Base-by-base conservation (phyloP, 2,888 invertebrate species). In the Spisula subtruncata region DNA sequence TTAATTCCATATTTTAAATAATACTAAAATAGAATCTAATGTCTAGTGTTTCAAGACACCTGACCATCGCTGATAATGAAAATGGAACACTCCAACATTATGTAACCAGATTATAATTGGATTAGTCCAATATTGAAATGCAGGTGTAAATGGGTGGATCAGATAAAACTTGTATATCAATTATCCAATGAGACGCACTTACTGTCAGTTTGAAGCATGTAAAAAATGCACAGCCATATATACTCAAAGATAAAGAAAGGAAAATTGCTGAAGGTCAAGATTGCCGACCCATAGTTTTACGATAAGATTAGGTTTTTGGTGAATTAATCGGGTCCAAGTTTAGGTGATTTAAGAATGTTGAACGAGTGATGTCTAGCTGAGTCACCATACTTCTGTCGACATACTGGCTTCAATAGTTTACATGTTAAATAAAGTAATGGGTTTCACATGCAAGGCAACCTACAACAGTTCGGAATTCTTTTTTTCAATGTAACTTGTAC, bases 261-360 rank as follows among this genome's bases (percentile, higher is more conserved):
- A 79, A 80, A 85, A 85, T 79, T 80, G 51, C 35, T 56, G 56
- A 80, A 85, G 85, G 85, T 85, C 75, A 85, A 79, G 80, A 80
- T 79, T 41, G n/a, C 80, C 56, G 80, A 85, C 85, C 85, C 85
- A 41, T 80, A 35, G 14, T 32, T 35, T 75, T 80, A 51, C 41
- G 85, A 85, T 85, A 85, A 85, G 85, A 85, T 85, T 80, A 85
- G 75, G 51, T 71, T 80, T 85, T 85, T 79, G 54, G 80, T 60
- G 41, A 79, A 60, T 79, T 85, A 85, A 85, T 56, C 60, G 32
- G 80, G 79, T 80, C 80, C 80, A 46, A 80, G 85, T 88, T 83
- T 79, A 41, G 54, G 87, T 60, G 83, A 88, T 84, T 83, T 46
- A 79, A 83, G 84, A 88, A 88, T 88, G 87, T 83, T 87, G 48